A percentile compares a stretch with the other conserved stretches of the same genome.
Evolutionary conservation across 2,113 vertebrate genomes (phyloP).

Genomic region (Pteronura brasiliensis): DNA sequence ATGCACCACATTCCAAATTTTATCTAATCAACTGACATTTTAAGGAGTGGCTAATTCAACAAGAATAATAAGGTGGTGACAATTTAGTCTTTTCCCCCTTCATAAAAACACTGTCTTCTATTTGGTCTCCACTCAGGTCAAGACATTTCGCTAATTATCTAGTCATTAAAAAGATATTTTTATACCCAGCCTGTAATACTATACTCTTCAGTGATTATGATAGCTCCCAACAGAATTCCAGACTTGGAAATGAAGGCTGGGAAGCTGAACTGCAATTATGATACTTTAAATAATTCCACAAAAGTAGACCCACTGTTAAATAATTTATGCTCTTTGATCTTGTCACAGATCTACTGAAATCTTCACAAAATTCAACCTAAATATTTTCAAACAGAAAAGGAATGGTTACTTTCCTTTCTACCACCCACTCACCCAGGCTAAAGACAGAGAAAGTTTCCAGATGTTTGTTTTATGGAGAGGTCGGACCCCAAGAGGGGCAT

Average conservation of each 20-base stretch:
- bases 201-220: constrained; percentile 90
- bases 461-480: constrained; percentile 49
- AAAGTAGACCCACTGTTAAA: constrained; percentile 93
- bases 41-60: constrained; percentile 81
- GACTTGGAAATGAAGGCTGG: constrained; percentile 87
- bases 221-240: constrained; percentile 91
- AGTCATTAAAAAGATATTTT: constrained; percentile 94
- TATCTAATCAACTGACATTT: constrained; percentile 83
- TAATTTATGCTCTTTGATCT: constrained; percentile 90
- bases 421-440: background rate
- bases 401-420: constrained; percentile 71
- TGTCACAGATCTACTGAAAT: constrained; percentile 87
- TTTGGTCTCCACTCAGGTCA: constrained; percentile 89
- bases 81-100: constrained; percentile 80
- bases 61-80: constrained; percentile 85
- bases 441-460: constrained; percentile 44
- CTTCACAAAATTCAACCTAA: constrained; percentile 87
- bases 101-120: constrained; percentile 86
- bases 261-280: constrained; percentile 90
- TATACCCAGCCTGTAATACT: constrained; percentile 91
- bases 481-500: background rate
- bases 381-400: constrained; percentile 87
- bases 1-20: constrained; percentile 78
- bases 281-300: constrained; percentile 96
- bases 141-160: constrained; percentile 90